Conservation (phyloP, 2,888 invertebrate genomes). For the Panorpa germanica region DNA sequence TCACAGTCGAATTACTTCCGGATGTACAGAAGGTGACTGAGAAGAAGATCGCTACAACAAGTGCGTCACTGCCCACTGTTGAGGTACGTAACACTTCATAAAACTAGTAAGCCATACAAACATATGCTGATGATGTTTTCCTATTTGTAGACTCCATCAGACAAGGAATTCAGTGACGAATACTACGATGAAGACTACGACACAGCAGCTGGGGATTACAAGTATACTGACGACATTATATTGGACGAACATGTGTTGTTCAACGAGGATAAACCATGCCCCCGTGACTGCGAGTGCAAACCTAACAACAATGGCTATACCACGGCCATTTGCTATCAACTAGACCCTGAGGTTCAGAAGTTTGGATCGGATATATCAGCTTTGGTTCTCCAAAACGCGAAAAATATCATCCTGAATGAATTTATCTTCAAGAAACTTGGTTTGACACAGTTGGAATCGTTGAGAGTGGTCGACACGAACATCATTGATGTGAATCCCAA, state of each 20-base stretch:
- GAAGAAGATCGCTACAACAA: no score
- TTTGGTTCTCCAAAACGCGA: conserved; percentile 38
- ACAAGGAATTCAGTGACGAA: no score
- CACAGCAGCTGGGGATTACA: no score
- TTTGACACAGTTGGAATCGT: conserved; percentile 41
- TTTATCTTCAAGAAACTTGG: conserved; percentile 40
- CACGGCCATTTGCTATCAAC: conserved; percentile 45
- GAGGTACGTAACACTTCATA: no score
- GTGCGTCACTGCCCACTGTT: no score
- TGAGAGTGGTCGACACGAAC: conserved; percentile 48
- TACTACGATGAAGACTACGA: no score
- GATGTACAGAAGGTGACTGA: no score
- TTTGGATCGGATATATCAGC: conserved; percentile 47
- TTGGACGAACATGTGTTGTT: conserved; percentile 29
- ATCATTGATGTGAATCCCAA: conserved; percentile 43
- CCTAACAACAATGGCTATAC: conserved; percentile 35
- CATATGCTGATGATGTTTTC: no score
- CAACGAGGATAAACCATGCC: conserved; percentile 33
- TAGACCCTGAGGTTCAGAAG: conserved; percentile 43
- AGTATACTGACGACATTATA: no score
- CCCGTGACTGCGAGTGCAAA: conserved; percentile 40
- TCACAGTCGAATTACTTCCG: no score
- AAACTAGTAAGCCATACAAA: no score
- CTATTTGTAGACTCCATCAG: no score
- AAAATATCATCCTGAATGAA: conserved; percentile 35